Percentiles rank a stretch among this genome's conserved stretches.
Evolutionary conservation across 35 echinoderm and acorn worm genomes (phyloP).

Genomic region (Acanthaster planci): DNA sequence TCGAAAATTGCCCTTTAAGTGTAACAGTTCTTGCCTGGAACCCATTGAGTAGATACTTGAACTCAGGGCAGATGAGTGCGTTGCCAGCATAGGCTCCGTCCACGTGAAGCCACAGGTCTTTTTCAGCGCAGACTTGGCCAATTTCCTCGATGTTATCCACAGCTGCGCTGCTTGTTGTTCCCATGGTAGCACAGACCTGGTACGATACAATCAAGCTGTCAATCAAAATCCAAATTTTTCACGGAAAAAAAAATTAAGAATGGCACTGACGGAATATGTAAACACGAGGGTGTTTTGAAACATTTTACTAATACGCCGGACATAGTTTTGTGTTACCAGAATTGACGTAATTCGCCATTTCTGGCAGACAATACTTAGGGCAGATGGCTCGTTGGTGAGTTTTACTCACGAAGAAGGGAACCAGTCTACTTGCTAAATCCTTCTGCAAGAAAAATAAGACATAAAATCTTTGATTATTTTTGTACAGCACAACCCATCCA

Average conservation of each 20-base stretch:
- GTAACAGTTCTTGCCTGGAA: conserved; percentile 60
- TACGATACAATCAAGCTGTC: not conserved
- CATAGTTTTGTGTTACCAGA: no score
- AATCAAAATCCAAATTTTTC: not conserved
- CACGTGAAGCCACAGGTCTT: conserved; percentile 56
- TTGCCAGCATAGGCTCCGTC: conserved; percentile 66
- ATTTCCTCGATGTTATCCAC: conserved; percentile 60
- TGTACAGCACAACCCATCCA: no score
- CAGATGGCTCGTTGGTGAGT: no score
- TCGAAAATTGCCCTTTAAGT: no score
- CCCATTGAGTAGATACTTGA: conserved; percentile 56
- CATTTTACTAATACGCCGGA: no score
- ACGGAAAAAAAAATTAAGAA: no score
- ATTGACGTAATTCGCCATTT: no score
- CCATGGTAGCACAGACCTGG: conserved; percentile 31
- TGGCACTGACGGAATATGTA: no score
- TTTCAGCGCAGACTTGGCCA: conserved; percentile 36
- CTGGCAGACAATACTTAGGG: no score
- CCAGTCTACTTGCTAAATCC: conserved; percentile 75
- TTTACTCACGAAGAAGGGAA: conserved; percentile 83
- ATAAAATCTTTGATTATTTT: not conserved
- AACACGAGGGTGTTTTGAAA: no score
- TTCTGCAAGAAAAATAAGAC: not conserved
- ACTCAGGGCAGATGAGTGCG: conserved; percentile 67
- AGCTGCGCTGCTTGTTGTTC: conserved; percentile 52